phyloP scores from a whole-genome alignment of 2,797 vertebrate genomes.

The Crocodylus rhombifer region DNA sequence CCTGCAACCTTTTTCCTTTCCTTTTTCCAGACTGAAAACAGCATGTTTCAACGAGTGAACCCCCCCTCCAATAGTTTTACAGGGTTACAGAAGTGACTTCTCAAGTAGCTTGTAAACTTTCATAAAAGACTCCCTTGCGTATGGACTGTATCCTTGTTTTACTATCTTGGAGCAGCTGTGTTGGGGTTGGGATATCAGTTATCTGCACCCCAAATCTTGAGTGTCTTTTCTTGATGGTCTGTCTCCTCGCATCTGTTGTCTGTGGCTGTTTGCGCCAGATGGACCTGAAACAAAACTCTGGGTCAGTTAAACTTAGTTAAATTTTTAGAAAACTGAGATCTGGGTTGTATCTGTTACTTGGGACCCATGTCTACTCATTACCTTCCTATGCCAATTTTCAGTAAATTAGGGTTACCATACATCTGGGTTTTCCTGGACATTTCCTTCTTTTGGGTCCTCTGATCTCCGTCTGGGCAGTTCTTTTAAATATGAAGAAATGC shows the following conservation, averaged over 20 bases:
- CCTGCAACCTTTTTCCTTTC: not conserved
- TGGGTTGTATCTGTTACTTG: not conserved
- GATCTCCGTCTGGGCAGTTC: too few species aligned
- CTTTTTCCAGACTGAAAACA: not conserved
- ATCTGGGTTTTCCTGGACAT: too few species aligned
- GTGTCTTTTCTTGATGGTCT: not conserved
- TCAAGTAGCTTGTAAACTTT: not conserved
- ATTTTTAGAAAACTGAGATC: not conserved
- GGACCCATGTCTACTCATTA: not conserved
- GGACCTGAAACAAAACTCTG: accelerated
- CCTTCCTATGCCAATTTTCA: not conserved
- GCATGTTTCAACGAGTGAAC: not conserved
- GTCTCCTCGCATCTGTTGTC: not conserved
- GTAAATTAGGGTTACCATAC: too few species aligned
- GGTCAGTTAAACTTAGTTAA: not conserved
- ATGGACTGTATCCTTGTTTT: not conserved
- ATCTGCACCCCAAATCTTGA: not conserved
- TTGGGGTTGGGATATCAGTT: not conserved
- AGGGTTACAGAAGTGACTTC: not conserved
- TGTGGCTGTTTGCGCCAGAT: not conserved
- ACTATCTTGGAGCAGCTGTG: not conserved
- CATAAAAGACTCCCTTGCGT: not conserved
- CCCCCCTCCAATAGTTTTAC: not conserved
- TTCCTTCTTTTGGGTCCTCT: too few species aligned
- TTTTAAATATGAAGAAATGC: too few species aligned